phyloP scores from a whole-genome alignment of 2,888 invertebrate genomes.

The Oegoconia quadripuncta region DNA sequence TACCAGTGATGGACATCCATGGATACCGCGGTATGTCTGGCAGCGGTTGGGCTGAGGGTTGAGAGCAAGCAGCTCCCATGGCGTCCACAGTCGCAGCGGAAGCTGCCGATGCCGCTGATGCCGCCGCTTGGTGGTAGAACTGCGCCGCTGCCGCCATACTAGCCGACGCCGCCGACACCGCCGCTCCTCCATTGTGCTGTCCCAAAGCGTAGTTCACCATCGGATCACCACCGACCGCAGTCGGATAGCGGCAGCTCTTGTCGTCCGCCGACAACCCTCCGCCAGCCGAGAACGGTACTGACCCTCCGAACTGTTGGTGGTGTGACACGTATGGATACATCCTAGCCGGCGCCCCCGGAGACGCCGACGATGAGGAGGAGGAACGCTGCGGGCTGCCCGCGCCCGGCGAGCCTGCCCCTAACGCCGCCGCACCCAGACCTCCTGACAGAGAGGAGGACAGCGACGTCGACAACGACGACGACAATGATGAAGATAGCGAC shows the following conservation, averaged over 20 bases:
- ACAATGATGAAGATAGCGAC: slow-evolving; percentile 80
- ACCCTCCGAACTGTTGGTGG: slow-evolving; percentile 86
- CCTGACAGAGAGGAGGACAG: slow-evolving; percentile 80
- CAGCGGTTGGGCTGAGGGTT: slow-evolving; percentile 91
- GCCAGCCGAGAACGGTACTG: slow-evolving; percentile 83
- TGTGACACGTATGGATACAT: slow-evolving; percentile 96
- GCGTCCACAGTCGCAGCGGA: slow-evolving; percentile 89
- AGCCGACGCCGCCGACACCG: slow-evolving; percentile 82
- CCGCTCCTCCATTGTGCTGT: slow-evolving; percentile 85
- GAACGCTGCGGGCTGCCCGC: slow-evolving; percentile 82
- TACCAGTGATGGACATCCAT: slow-evolving; percentile 98
- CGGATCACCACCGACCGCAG: slow-evolving; percentile 82
- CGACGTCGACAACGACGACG: slow-evolving; percentile 78
- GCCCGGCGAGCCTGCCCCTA: slow-evolving; percentile 78
- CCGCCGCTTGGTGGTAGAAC: slow-evolving; percentile 92
- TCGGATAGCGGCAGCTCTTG: slow-evolving; percentile 90
- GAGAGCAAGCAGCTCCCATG: slow-evolving; percentile 89
- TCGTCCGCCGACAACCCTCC: slow-evolving; percentile 83
- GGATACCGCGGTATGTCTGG: slow-evolving; percentile 96
- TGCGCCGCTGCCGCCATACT: slow-evolving; percentile 87
- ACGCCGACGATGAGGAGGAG: slow-evolving; percentile 82
- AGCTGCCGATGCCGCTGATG: slow-evolving; percentile 87
- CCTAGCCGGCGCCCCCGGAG: slow-evolving; percentile 87
- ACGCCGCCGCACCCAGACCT: slow-evolving; percentile 81
- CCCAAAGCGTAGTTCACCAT: slow-evolving; percentile 91